Base-by-base conservation (phyloP, 2,888 invertebrate species). In the Desoria tigrina region DNA sequence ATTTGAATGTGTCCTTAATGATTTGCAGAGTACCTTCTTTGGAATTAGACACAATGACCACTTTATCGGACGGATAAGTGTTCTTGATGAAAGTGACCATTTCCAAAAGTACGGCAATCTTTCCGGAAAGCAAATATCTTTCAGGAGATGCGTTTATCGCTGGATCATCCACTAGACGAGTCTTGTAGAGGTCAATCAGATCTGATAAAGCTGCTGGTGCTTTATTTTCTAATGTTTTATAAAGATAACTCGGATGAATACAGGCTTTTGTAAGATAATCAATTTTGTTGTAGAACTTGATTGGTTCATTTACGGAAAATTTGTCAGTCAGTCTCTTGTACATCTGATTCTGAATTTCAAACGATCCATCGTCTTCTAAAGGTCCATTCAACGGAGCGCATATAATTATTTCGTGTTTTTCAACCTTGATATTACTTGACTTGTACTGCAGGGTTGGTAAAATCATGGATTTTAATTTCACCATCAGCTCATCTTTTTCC, bases 341-440 rank as follows among this genome's bases (percentile, higher is more conserved):
- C 9, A 49, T 18, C 7, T 49, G 50, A n/a, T 49, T 9, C 50
- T 49, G 50, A 14, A 49, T 14, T 9, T 7, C 50, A 9, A 14
- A 14, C 7, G n/a, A 9, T 18, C 23, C 7, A 14, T 49, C 50
- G 16, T 56, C 18, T n/a, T n/a, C n/a, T 7, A 28, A 23, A 18
- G 16, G 18, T 37, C 56, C 56, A 26, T 27, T 23, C 24, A 56
- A 21, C 6, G 56, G 32, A 16, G 23, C 28, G 23, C 56, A 56
- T 11, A 56, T 16, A 23, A 32, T 32, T 3, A 56, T 18, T 21
- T 56, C 56, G 23, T 56, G 56, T 14, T 32, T 27, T 9, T 56
- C 56, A 3, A 32, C 7, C 14, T 56, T 32, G 4, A 56, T 18
- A 4, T 9, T 27, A 56, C 32, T 56, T 3, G 7, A 6, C 32